Base-by-base conservation (phyloP, 1,140 invertebrate species). In the Lepidurus packardi region DNA sequence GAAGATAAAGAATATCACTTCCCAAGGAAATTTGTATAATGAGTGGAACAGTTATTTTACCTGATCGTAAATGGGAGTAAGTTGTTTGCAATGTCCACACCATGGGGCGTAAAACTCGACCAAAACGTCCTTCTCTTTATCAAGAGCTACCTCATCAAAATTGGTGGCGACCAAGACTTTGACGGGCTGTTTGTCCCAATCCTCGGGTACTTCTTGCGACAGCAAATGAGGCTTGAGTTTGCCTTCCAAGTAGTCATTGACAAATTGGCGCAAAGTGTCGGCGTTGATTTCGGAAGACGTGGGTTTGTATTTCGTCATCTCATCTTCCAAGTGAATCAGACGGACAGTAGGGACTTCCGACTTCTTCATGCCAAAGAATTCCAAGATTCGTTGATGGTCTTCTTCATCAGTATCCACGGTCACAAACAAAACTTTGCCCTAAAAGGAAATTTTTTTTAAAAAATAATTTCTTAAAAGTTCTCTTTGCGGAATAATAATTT, bases 101-200 rank as follows among this genome's bases (percentile, higher is more conserved):
- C 97, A 99, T 79, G 97, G 96, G 47, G 96, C 96, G 87, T 98
- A 99, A 88, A 99, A 99, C 88, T 99, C 97, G 81, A 99, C 97
- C 79, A 99, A 89, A 65, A 99, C 98, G 83, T 94, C 91, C 87
- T 99, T 99, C 53, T 85, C 88, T 82, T 90, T 91, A 85, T 99
- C 92, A 79, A 93, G 90, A 47, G 91, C 97, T 81, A 99, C 92
- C 83, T 95, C 92, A 83, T 97, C 93, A 86, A 99, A 99, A 89
- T 99, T 99, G 83, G 91, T 93, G 74, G 95, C 92, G 76, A 98
- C 96, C 44, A 99, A 89, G 78, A 93, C 90, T 86, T 98, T 98
- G 43, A 99, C 98, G 73, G 96, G 93, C 80, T 91, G 89, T 83
- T 94, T 94, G 85, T 99, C 92, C 98, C 98, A 99, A 86, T 99